These are phyloP conservation scores for Dendrophyllia cribrosa DNA, from an alignment of 64 coral and sea anemone species.

Conservation along the genomic window DNA sequence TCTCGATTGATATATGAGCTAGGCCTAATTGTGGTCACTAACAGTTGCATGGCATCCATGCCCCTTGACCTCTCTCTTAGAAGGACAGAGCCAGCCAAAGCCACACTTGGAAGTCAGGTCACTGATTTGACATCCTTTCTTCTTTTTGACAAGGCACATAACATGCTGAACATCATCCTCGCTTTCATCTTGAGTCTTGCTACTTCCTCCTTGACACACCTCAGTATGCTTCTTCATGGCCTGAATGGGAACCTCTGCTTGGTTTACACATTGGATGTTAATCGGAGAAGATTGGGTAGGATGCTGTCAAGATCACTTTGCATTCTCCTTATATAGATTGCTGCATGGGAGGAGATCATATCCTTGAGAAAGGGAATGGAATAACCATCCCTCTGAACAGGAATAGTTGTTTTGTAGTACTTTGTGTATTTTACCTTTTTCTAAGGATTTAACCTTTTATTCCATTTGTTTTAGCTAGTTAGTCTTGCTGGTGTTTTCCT, in stretches of 20 bases:
- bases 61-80: slow-evolving; percentile 7
- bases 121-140: background rate
- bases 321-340: slow-evolving; percentile 40
- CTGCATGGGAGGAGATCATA: background rate
- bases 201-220: slow-evolving; percentile 41
- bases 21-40: too few relatives aligned
- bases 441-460: background rate
- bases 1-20: too few relatives aligned
- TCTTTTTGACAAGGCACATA: background rate
- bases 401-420: too few relatives aligned
- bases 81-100: background rate
- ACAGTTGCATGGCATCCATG: background rate
- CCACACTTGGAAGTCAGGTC: background rate
- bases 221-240: slow-evolving; percentile 49
- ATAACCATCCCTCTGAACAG: slow-evolving; percentile 15
- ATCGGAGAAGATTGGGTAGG: too few relatives aligned
- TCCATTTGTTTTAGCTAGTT: too few relatives aligned
- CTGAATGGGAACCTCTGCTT: slow-evolving; percentile 25
- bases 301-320: slow-evolving; percentile 40
- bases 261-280: slow-evolving; percentile 53
- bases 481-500: too few relatives aligned
- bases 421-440: too few relatives aligned
- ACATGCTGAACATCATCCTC: too few relatives aligned
- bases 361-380: slow-evolving; percentile 39
- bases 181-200: too few relatives aligned